Evolutionary conservation across 1,140 invertebrate genomes (phyloP).

Genomic region (Micrasema minimum): DNA sequence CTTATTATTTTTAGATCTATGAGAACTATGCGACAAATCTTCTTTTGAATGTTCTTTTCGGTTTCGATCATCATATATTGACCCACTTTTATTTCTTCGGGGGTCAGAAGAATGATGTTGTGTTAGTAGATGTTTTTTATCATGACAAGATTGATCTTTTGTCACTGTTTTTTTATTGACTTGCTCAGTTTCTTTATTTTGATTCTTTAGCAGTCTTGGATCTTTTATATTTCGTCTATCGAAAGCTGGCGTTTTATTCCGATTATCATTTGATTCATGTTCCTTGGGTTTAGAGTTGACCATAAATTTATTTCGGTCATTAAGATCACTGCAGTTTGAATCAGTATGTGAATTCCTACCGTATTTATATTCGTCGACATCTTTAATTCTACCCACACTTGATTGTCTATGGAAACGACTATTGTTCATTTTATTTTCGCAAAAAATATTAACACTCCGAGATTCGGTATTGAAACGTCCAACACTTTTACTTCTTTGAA

Average conservation of each 20-base stretch:
- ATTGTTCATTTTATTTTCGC: too few species aligned
- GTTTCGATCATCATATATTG: constrained; percentile 11
- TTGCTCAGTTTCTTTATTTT: not conserved
- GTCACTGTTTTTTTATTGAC: not conserved
- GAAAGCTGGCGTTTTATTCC: not conserved
- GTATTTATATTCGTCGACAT: too few species aligned
- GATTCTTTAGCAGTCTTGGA: constrained; percentile 19
- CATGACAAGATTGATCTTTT: not conserved
- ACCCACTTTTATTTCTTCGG: not conserved
- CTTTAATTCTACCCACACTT: too few species aligned
- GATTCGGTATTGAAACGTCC: constrained; percentile 4
- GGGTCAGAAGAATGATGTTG: not conserved
- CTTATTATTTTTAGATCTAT: constrained; percentile 12
- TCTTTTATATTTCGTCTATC: constrained; percentile 26
- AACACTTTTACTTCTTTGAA: constrained; percentile 9
- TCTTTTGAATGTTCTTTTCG: constrained; percentile 18
- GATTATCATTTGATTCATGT: too few species aligned
- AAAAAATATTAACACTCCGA: too few species aligned
- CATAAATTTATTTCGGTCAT: not conserved
- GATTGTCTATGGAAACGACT: too few species aligned
- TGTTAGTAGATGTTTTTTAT: not conserved
- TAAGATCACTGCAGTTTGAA: not conserved
- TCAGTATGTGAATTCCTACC: not conserved
- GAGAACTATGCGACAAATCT: constrained; percentile 13
- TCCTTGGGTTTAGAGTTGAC: constrained; percentile 7